Evolutionary conservation across 2,113 vertebrate genomes (phyloP), one percentile per base, ranked within the genome.

Genomic region (Elanus axillaris): DNA sequence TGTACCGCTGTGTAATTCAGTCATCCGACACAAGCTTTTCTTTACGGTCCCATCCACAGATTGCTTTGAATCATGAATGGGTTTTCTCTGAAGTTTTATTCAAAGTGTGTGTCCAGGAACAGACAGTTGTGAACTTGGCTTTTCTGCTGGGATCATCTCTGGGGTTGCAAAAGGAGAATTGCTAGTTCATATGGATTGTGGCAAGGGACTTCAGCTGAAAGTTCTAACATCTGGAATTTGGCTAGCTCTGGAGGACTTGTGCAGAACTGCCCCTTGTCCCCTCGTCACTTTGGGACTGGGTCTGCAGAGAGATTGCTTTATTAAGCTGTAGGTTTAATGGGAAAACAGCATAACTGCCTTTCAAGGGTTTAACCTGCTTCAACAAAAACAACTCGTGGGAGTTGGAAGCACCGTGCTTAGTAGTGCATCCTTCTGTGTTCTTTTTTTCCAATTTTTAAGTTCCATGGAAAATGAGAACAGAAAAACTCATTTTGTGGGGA

Each of bases 391-490:
- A 0, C 27, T 53, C 27, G 0, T 23, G 21, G 16, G 26, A 48
- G 10, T 15, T 74, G n/a, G 56, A 45, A 58, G 47, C n/a, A 5
- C 20, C 0, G 0, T 27, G 40, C 27, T 85, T 85, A 40, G 6
- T 12, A n/a, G 56, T n/a, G 6, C 31, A 20, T 23, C 36, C 31
- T 13, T 14, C 11, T 52, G 0, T 62, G 17, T 11, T 67, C 45
- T 40, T 2, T 36, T 78, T 76, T 34, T 32, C 40, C 5, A 1
- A 26, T 68, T 73, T 76, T 82, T 40, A 84, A 38, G 26, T 53
- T 48, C 18, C 40, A 13, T 47, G 38, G 27, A 48, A 59, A 58
- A 20, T 18, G 20, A 55, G 47, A 74, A 58, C 47, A n/a, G 58
- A 4, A 81, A 47, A 85, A 3, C 14, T 19, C 3, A 8, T 43